A percentile compares a stretch with the other conserved stretches of the same genome.
phyloP scores from a whole-genome alignment of 2,797 vertebrate genomes.

The Sebastes kiyomatsui region DNA sequence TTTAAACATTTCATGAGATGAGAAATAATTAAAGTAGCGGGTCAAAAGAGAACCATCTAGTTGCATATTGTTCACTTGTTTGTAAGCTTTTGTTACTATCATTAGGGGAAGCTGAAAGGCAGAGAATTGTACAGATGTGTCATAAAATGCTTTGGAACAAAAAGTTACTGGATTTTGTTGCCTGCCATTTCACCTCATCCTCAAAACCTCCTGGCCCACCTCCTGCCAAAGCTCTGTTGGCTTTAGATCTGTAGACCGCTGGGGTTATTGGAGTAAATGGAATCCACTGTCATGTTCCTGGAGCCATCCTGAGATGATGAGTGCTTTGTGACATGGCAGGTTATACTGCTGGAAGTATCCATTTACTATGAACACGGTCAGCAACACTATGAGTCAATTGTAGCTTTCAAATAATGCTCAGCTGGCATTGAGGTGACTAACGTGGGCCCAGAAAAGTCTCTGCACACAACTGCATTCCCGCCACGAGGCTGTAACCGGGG shows the following conservation, averaged over 20 bases:
- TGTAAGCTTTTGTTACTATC: not conserved
- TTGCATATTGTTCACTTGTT: not conserved
- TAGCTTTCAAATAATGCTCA: not conserved
- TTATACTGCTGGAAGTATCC: constrained; percentile 1
- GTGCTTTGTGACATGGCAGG: constrained; percentile 10
- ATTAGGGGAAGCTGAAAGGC: not conserved
- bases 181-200: no score
- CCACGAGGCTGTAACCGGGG: not conserved
- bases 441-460: not conserved
- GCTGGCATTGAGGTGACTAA: not conserved
- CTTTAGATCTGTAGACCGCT: not conserved
- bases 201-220: not conserved
- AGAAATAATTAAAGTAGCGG: not conserved
- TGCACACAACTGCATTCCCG: not conserved
- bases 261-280: not conserved
- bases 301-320: constrained; percentile 14
- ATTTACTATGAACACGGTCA: not conserved
- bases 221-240: not conserved
- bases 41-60: not conserved
- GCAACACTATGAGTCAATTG: not conserved
- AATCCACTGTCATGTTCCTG: constrained; percentile 13
- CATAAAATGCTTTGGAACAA: not conserved
- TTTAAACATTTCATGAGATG: not conserved
- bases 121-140: not conserved
- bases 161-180: not conserved